Evolutionary conservation across 1,140 invertebrate genomes (phyloP).

Genomic region (Theocolax elegans): DNA sequence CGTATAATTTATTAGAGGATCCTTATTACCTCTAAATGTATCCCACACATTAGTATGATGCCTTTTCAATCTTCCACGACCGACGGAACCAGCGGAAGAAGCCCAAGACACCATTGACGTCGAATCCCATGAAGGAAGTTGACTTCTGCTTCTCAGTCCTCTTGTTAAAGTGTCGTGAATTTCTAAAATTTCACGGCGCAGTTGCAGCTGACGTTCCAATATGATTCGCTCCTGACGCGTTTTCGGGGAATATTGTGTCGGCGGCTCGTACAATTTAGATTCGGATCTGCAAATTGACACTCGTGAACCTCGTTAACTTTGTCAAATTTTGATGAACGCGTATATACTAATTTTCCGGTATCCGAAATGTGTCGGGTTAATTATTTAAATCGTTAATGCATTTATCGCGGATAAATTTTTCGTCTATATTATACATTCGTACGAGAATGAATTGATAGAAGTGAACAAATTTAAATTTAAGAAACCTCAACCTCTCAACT

Average conservation of each 20-base stretch:
- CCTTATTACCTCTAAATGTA: conserved; percentile 51
- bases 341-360: too few species aligned
- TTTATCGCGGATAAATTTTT: too few species aligned
- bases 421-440: too few species aligned
- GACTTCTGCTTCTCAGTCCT: conserved; percentile 47
- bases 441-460: too few species aligned
- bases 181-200: conserved; percentile 53
- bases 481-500: too few species aligned
- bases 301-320: too few species aligned
- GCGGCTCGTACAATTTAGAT: conserved; percentile 44
- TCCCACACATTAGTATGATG: conserved; percentile 48
- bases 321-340: too few species aligned
- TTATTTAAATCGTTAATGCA: too few species aligned
- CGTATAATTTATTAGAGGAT: too few species aligned
- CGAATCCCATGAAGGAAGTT: conserved; percentile 50
- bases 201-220: conserved; percentile 51
- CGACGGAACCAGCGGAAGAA: conserved; percentile 50
- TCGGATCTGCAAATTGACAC: conserved; percentile 51
- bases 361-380: too few species aligned
- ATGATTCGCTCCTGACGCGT: conserved; percentile 47
- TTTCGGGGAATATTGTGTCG: conserved; percentile 33
- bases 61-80: conserved; percentile 45
- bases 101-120: conserved; percentile 50
- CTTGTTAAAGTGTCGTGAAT: conserved; percentile 55
- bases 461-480: too few species aligned